Evolutionary conservation across 2,113 vertebrate genomes (phyloP).

Genomic region (Regulus satrapa): DNA sequence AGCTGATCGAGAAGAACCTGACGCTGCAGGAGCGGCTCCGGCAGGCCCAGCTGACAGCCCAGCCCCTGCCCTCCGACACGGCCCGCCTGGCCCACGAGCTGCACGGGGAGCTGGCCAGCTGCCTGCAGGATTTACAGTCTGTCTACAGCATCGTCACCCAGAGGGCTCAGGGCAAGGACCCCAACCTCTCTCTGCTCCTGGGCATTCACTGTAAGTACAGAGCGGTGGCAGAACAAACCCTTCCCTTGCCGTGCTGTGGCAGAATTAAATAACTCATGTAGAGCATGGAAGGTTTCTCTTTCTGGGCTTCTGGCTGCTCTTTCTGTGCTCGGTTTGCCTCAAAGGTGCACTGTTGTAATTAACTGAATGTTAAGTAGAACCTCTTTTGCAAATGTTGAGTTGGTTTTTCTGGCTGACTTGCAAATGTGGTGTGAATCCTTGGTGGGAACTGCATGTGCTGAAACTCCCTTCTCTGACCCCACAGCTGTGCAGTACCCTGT

Average conservation of each 20-base stretch:
- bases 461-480: slow-evolving; percentile 10
- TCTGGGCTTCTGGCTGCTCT: not conserved
- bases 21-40: slow-evolving; percentile 86
- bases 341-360: not conserved
- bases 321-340: not conserved
- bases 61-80: slow-evolving; percentile 61
- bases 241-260: not conserved
- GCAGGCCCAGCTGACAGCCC: slow-evolving; percentile 63
- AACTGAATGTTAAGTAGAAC: not conserved
- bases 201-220: slow-evolving; percentile 86
- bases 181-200: slow-evolving; percentile 93
- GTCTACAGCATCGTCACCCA: slow-evolving; percentile 93
- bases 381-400: not conserved
- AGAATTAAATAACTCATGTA: not conserved
- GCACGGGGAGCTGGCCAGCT: slow-evolving; percentile 82
- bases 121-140: slow-evolving; percentile 87
- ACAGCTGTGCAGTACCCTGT: slow-evolving; percentile 72
- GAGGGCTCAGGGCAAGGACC: slow-evolving; percentile 89
- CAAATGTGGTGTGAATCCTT: not conserved
- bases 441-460: not conserved
- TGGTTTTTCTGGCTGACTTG: not conserved
- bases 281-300: not conserved
- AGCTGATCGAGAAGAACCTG: slow-evolving; percentile 92
- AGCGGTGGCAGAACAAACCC: not conserved
- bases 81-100: slow-evolving; percentile 74